These are phyloP conservation scores for Triplophysa siluroides DNA, from an alignment of 2,113 vertebrate genomes.

Conservation along the genomic window DNA sequence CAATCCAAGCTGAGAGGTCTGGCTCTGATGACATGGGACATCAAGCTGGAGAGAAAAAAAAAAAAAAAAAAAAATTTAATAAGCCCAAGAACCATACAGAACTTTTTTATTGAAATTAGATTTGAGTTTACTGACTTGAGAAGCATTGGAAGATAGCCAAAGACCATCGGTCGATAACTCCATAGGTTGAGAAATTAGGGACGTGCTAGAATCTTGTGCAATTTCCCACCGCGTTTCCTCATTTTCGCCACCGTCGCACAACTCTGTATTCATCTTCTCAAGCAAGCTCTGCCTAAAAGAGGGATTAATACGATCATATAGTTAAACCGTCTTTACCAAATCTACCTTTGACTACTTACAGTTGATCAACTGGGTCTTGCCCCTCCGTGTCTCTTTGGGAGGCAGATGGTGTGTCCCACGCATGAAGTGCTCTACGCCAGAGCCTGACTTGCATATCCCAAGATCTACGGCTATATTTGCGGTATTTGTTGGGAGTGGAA, in stretches of 20 bases:
- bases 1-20: constrained; percentile 62
- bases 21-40: constrained; percentile 16
- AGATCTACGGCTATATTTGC: constrained; percentile 81
- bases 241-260: constrained; percentile 53
- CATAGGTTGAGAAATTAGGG: constrained; percentile 43
- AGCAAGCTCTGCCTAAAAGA: constrained; percentile 72
- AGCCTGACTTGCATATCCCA: constrained; percentile 88
- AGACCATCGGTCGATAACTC: constrained; percentile 23
- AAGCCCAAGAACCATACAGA: neutral
- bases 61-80: neutral
- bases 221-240: constrained; percentile 56
- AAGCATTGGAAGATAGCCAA: constrained; percentile 31
- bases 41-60: constrained; percentile 44
- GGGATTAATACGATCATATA: neutral
- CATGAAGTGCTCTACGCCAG: constrained; percentile 81
- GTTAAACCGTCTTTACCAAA: neutral
- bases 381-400: constrained; percentile 42
- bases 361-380: constrained; percentile 69
- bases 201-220: constrained; percentile 53
- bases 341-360: constrained; percentile 63
- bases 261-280: constrained; percentile 66
- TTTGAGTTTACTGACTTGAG: constrained; percentile 39
- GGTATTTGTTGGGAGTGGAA: constrained; percentile 83
- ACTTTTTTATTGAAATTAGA: neutral
- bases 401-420: constrained; percentile 77